Percentiles rank a stretch among this genome's conserved stretches.
These are phyloP conservation scores for Pycnonotus jocosus DNA, from an alignment of 2,113 vertebrate genomes.

Conservation along the genomic window DNA sequence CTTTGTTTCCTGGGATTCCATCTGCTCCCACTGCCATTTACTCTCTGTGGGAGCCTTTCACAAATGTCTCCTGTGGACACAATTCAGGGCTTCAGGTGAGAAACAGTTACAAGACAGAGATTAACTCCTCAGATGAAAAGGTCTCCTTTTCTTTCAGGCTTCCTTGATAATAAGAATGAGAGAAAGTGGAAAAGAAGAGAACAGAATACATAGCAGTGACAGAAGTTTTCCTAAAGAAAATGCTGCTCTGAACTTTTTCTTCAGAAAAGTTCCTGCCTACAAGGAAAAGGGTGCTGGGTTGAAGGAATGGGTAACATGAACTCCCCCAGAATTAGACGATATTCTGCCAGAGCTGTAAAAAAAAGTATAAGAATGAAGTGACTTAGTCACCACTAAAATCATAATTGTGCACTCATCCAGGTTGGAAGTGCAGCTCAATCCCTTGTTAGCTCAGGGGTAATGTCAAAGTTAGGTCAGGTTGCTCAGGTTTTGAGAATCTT, in stretches of 20 bases:
- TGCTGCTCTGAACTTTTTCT: neutral
- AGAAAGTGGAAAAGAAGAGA: neutral
- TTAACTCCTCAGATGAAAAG: neutral
- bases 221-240: neutral
- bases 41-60: neutral
- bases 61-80: neutral
- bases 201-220: neutral
- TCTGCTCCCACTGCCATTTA: neutral
- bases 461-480: neutral
- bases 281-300: neutral
- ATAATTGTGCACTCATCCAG: neutral
- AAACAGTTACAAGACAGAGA: neutral
- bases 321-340: neutral
- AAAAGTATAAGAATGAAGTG: neutral
- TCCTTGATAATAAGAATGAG: neutral
- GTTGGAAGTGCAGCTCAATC: neutral
- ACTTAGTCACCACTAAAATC: neutral
- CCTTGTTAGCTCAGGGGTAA: neutral
- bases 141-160: neutral
- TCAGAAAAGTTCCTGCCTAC: neutral
- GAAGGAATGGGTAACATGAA: neutral
- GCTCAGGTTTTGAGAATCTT: neutral
- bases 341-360: neutral
- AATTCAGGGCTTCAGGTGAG: neutral
- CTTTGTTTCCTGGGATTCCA: neutral